Conservation (phyloP, 2,797 vertebrate genomes). For the Sebastes vulpes region DNA sequence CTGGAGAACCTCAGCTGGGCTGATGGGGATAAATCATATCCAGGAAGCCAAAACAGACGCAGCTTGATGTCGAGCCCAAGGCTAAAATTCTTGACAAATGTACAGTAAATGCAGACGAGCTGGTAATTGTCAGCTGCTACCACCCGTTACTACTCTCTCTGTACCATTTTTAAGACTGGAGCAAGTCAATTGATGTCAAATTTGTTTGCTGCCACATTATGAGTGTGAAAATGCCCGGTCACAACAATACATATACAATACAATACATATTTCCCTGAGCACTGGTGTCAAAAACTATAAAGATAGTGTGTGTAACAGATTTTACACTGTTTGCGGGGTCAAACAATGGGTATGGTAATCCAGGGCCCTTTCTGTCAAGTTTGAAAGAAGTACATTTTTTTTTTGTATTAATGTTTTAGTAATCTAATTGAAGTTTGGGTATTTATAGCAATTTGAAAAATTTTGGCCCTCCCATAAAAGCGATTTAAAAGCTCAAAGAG, state of each 20-base stretch:
- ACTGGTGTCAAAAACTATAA: neutral
- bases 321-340: neutral
- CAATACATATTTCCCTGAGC: neutral
- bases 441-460: neutral
- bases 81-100: constrained; percentile 76
- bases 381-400: neutral
- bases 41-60: constrained; percentile 78
- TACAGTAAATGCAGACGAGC: constrained; percentile 67
- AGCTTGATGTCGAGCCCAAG: constrained; percentile 68
- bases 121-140: constrained; percentile 67
- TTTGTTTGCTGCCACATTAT: neutral
- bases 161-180: neutral
- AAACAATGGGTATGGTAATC: neutral
- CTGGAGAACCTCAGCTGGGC: constrained; percentile 76
- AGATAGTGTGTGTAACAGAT: neutral
- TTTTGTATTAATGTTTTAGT: neutral
- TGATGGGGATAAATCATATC: constrained; percentile 77
- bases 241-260: neutral
- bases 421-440: neutral
- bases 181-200: neutral
- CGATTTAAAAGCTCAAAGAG: neutral
- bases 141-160: constrained; percentile 1
- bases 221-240: neutral
- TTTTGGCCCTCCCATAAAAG: neutral
- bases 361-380: neutral